Evolutionary conservation across 2,888 invertebrate genomes (phyloP), one percentile per base, ranked within the genome.

Genomic region (Rhodophaea formosa): DNA sequence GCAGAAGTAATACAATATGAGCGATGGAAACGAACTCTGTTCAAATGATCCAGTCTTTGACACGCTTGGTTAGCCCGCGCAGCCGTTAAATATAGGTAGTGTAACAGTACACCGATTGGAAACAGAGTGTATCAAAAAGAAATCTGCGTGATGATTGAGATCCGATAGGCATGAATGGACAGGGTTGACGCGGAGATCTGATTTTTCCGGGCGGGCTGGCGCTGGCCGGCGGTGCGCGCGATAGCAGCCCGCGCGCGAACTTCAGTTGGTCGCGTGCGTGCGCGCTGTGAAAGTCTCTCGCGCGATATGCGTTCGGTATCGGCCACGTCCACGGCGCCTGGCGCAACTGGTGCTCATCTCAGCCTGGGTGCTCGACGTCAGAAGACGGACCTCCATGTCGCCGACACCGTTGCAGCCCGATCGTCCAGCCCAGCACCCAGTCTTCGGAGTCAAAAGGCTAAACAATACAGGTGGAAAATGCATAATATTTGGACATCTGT

Each of bases 341-440:
- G 63, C 46, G 61, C 67, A 29, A 68, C 62, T 57, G 69, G 73
- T 58, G 68, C 70, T 61, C 69, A 69, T 62, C 70, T 68, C 59
- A 68, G 70, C 47, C 74, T 88, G 69, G 74, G 95, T 88, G 79
- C 94, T 84, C 66, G 93, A 69, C 63, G 95, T 85, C 80, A 94
- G 86, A 88, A 92, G 78, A 92, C 91, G 14, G 92, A 91, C 79
- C 83, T 90, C 14, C 91, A 89, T 67, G 90, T 91, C 59, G 86
- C 88, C 1, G 91, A 88, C 60, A 85, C 90, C 52, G 69, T 80
- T 12, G 70, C 80, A 59, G 79, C 74, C 15, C 83, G 89, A 59
- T 86, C 88, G 35, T 75, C 77, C 63, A 89, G 89, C 69, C 91
- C 90, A 8, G 88, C 90, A 10, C 91, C 92, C 65, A 92, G 93